phyloP scores from a whole-genome alignment of 2,797 vertebrate genomes.

The Sebastes trivittatus region DNA sequence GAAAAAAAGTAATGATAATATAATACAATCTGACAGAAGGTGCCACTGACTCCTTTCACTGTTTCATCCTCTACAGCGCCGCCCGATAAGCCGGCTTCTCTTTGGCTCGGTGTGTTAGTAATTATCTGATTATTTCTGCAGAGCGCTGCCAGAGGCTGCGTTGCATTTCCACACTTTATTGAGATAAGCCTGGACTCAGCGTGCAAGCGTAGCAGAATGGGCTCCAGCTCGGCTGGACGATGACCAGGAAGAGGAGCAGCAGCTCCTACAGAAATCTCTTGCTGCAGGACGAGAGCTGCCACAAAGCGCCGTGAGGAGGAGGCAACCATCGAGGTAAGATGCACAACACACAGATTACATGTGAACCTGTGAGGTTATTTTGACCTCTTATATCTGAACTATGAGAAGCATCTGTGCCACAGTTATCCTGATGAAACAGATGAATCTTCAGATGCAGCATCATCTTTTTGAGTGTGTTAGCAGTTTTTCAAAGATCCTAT shows the following conservation, averaged over 20 bases:
- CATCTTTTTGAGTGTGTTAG: not conserved
- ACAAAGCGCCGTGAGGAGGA: not conserved
- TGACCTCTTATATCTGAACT: not conserved
- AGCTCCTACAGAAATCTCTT: not conserved
- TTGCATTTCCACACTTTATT: conserved; percentile 59
- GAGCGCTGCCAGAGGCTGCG: conserved; percentile 56
- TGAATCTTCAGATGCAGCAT: not conserved
- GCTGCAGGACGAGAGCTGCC: conserved; percentile 22
- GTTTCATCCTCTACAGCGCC: not conserved
- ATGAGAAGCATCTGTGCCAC: not conserved
- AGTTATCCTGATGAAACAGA: not conserved
- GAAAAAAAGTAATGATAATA: conserved; percentile 6
- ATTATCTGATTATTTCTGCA: conserved; percentile 68
- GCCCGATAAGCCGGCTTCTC: conserved; percentile 33
- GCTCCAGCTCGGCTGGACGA: conserved; percentile 38
- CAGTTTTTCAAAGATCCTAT: not conserved
- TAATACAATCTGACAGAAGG: conserved; percentile 11
- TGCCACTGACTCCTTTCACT: not conserved
- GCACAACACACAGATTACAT: not conserved
- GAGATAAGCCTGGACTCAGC: conserved; percentile 31
- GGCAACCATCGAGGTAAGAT: conserved; percentile 36
- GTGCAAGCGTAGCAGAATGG: conserved; percentile 68
- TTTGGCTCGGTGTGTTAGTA: conserved; percentile 55
- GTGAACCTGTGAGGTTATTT: not conserved
- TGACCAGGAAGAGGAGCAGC: conserved; percentile 29